Evolutionary conservation across 2,113 vertebrate genomes (phyloP).

Genomic region (Sapayoa aenigma): DNA sequence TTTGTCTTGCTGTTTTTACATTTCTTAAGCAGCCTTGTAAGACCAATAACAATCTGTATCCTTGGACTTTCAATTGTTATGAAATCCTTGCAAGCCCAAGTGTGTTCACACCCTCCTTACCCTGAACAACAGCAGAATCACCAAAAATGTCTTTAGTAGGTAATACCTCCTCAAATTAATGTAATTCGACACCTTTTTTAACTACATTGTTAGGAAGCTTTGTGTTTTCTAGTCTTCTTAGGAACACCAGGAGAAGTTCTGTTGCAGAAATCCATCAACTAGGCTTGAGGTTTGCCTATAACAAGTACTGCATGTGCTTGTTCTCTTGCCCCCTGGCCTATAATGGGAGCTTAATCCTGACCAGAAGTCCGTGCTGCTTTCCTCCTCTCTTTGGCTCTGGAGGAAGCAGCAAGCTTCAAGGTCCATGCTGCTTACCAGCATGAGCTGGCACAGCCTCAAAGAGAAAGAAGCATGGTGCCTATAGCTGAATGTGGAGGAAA

Average conservation of each 20-base stretch:
- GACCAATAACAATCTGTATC: neutral
- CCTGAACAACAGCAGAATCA: neutral
- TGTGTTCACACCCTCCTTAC: neutral
- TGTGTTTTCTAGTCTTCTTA: neutral
- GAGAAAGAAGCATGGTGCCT: neutral
- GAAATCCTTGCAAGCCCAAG: neutral
- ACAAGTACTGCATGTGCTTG: neutral
- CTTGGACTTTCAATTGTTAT: neutral
- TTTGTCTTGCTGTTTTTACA: neutral
- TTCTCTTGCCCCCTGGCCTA: neutral
- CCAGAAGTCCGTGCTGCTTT: neutral
- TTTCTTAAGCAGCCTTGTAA: neutral
- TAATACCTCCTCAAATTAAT: neutral
- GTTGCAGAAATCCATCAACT: neutral
- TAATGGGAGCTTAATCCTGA: neutral
- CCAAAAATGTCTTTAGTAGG: neutral
- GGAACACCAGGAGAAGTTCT: neutral
- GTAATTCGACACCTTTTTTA: neutral
- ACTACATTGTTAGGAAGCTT: neutral
- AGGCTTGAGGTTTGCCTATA: neutral
- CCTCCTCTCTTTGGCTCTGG: neutral
- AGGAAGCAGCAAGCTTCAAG: neutral
- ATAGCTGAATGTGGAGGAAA: neutral
- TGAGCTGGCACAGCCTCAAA: neutral
- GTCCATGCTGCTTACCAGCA: neutral